Conservation (phyloP, 1,140 invertebrate species). For the Fopius arisanus region DNA sequence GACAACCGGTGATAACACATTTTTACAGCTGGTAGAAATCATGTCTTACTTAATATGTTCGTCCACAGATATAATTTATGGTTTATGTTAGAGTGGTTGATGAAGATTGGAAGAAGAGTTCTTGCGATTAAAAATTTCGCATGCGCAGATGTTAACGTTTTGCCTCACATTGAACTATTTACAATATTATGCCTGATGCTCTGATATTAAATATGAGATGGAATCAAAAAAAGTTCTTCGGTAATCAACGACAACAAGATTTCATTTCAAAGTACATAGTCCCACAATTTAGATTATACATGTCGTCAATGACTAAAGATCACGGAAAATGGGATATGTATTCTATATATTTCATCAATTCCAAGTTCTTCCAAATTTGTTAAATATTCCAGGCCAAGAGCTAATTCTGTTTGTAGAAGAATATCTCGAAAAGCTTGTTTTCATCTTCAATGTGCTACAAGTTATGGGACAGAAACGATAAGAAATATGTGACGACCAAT, state of each 20-base stretch:
- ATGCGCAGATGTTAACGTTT: not conserved
- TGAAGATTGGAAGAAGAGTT: not conserved
- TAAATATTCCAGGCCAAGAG: too few relatives aligned
- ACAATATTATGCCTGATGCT: not conserved
- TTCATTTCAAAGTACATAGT: too few relatives aligned
- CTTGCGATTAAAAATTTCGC: not conserved
- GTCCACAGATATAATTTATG: not conserved
- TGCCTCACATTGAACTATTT: not conserved
- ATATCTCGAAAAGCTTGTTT: too few relatives aligned
- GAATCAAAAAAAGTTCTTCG: not conserved
- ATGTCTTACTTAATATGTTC: too few relatives aligned
- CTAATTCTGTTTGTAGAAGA: too few relatives aligned
- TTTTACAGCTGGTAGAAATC: not conserved
- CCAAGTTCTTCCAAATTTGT: too few relatives aligned
- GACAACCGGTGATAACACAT: not conserved
- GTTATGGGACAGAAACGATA: not conserved
- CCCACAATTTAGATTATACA: too few relatives aligned
- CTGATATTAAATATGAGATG: not conserved
- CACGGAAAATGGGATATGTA: too few relatives aligned
- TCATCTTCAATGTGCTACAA: not conserved
- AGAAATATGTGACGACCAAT: not conserved
- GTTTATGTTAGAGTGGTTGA: not conserved
- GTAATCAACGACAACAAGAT: too few relatives aligned
- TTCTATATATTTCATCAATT: too few relatives aligned
- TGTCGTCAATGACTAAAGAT: too few relatives aligned